Conservation (phyloP, 1,140 invertebrate species). For the Adoxophyes honmai region DNA sequence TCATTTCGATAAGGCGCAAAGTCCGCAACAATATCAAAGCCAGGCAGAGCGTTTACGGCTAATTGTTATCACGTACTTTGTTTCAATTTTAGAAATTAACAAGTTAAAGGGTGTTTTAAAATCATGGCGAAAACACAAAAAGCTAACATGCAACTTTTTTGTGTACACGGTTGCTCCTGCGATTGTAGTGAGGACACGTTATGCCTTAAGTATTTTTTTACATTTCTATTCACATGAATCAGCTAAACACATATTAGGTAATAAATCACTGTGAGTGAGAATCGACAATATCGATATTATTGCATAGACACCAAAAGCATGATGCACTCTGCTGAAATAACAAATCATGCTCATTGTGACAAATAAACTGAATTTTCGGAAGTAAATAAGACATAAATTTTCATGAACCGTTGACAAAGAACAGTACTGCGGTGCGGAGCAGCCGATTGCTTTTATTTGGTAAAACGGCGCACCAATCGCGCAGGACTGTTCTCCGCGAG, state of each 20-base stretch:
- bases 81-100: background rate
- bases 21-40: constrained; percentile 30
- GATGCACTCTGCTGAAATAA: constrained; percentile 67
- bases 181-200: background rate
- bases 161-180: constrained; percentile 22
- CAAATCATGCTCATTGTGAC: constrained; percentile 67
- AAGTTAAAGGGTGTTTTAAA: background rate
- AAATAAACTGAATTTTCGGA: constrained; percentile 49
- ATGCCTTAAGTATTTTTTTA: too few relatives aligned
- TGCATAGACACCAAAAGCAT: constrained; percentile 75
- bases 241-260: constrained; percentile 35
- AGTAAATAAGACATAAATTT: constrained; percentile 31
- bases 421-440: constrained; percentile 37
- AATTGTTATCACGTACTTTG: constrained; percentile 2
- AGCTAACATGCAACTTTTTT: constrained; percentile 62
- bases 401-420: constrained; percentile 45
- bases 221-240: too few relatives aligned
- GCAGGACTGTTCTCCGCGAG: constrained; percentile 55
- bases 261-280: constrained; percentile 29
- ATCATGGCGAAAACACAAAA: constrained; percentile 58
- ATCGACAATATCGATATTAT: constrained; percentile 38
- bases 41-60: constrained; percentile 48
- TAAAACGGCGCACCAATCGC: background rate
- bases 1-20: constrained; percentile 7
- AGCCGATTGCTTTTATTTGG: background rate